Percentiles rank a stretch among this genome's conserved stretches.
Conservation (phyloP, 2,113 vertebrate genomes). For the Callipepla californica region DNA sequence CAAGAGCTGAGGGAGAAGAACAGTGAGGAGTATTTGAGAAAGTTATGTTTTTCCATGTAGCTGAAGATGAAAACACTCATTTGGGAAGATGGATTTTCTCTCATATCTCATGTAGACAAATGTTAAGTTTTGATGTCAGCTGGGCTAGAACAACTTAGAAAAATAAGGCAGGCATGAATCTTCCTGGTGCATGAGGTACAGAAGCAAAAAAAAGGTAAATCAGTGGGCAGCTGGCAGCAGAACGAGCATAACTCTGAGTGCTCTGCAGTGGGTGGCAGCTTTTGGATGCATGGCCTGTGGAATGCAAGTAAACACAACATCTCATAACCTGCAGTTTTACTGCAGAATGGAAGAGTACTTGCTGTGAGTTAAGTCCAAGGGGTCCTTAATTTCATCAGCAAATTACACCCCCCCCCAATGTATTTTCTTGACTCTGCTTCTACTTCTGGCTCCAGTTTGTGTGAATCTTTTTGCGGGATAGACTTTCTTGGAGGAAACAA, state of each 20-base stretch:
- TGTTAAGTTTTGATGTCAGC: background rate
- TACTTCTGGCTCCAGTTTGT: background rate
- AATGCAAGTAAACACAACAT: background rate
- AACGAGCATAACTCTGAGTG: background rate
- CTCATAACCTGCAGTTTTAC: background rate
- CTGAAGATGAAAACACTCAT: background rate
- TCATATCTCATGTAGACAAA: background rate
- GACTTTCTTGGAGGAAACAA: background rate
- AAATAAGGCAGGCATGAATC: background rate
- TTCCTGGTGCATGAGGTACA: background rate
- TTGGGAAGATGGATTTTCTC: background rate
- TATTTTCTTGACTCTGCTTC: background rate
- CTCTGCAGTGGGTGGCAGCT: background rate
- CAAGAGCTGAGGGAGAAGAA: background rate
- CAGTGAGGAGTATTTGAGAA: background rate
- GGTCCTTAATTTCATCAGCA: background rate
- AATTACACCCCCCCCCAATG: background rate
- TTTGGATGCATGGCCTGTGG: background rate
- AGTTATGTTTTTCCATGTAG: background rate
- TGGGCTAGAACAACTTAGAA: background rate
- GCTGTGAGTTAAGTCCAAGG: background rate
- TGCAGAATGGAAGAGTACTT: background rate
- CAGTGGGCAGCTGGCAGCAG: background rate
- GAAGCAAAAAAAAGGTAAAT: background rate
- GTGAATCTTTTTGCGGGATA: background rate